Base-by-base conservation (phyloP, 2,797 vertebrate genomes). In the Tenualosa thibaudeaui region DNA sequence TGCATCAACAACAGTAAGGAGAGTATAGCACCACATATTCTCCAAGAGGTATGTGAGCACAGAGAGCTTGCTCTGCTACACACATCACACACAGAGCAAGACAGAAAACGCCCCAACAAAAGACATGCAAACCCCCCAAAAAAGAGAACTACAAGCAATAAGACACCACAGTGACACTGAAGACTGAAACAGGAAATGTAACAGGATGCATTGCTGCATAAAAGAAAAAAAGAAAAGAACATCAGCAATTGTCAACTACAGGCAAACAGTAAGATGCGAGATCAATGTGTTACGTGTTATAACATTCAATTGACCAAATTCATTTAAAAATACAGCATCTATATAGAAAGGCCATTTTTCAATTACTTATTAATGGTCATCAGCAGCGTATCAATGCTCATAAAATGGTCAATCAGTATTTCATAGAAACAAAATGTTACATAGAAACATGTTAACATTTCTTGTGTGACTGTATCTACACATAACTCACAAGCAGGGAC, bases 1-100 rank as follows among this genome's bases (percentile, higher is more conserved):
- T 78, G 40, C 19, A 40, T 78, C 40, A 43, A 22, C 37, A 46
- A 46, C 8, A 7, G 12, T 40, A 78, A 78, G 19, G 40, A 17
- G 37, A 78, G 71, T 46, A 51, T 51, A 78, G 71, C 71, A 78
- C 71, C 71, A 78, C 71, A 31, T 19, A 7, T 78, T 40, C 71
- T 46, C 40, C 71, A 22, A 15, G 17, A 43, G 71, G 37, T 78
- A 19, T 78, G 71, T 22, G 40, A 46, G 40, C 71, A 37, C 13
- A 78, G 71, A 78, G 40, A 46, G 37, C 40, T 43, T 37, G 1
- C 17, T 78, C 71, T 46, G 40, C 71, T 24, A 71, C 26, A 71
- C 26, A 71, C 26, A 17, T 13, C 65, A 71, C 65, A 71, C 24
- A 26, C 65, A 71, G 50, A 51, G 50, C 3, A 46, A 7, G 50